Percentiles rank a stretch among this genome's conserved stretches.
Evolutionary conservation across 2,797 vertebrate genomes (phyloP).

Genomic region (Hipposideros larvatus): DNA sequence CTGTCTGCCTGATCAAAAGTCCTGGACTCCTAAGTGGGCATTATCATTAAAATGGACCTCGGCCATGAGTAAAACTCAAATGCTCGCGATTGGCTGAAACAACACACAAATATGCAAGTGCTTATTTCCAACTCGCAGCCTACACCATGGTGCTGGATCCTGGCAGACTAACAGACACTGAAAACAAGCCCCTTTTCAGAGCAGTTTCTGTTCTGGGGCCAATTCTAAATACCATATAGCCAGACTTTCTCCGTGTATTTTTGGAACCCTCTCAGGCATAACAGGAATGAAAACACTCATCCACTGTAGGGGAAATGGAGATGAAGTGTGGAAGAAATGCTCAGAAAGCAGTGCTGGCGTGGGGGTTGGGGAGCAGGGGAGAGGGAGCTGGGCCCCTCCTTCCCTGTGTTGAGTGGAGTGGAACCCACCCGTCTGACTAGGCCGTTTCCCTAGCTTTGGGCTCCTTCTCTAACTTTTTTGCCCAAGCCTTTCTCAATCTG

Average conservation of each 20-base stretch:
- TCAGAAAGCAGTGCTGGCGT: not conserved
- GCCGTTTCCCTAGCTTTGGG: not conserved
- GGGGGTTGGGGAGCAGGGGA: not conserved
- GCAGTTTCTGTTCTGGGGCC: constrained; percentile 70
- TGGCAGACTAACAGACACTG: constrained; percentile 53
- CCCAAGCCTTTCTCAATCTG: not conserved
- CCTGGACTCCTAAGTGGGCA: not conserved
- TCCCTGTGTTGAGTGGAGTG: not conserved
- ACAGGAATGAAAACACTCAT: constrained; percentile 69
- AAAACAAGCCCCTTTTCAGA: constrained; percentile 56
- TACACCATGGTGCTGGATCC: not conserved
- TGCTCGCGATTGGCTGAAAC: not conserved
- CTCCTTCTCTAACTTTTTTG: not conserved
- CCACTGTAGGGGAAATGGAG: constrained; percentile 29
- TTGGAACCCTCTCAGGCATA: constrained; percentile 73
- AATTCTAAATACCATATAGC: constrained; percentile 67
- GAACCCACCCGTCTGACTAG: not conserved
- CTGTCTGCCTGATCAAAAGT: not conserved
- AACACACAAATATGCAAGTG: constrained; percentile 25
- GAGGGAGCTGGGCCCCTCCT: not conserved
- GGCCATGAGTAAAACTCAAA: constrained; percentile 8
- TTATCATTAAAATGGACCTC: not conserved
- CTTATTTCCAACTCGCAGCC: constrained; percentile 32
- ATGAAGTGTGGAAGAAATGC: constrained; percentile 52
- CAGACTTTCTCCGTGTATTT: constrained; percentile 67